phyloP scores from a whole-genome alignment of 2,113 vertebrate species.

The Mus musculus region DNA sequence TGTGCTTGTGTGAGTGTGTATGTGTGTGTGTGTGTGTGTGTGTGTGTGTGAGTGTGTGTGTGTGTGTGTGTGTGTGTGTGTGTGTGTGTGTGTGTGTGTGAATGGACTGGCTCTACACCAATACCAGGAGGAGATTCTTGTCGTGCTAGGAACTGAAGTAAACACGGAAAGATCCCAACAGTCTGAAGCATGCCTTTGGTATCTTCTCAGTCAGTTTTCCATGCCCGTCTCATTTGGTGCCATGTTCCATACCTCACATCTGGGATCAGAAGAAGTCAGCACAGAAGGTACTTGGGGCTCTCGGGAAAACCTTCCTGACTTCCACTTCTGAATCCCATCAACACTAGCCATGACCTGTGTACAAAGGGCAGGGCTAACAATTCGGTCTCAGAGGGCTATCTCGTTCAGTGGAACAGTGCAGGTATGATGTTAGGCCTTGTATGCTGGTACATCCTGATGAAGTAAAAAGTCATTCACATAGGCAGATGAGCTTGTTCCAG shows the following conservation, averaged over 20 bases:
- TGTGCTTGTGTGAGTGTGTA: too few relatives aligned
- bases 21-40: not conserved
- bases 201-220: not conserved
- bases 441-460: not conserved
- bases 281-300: not conserved
- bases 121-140: not conserved
- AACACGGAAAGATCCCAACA: not conserved
- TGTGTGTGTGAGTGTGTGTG: not conserved
- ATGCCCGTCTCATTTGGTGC: not conserved
- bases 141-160: not conserved
- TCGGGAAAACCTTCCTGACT: not conserved
- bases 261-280: not conserved
- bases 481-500: rapidly evolving
- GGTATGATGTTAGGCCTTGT: not conserved
- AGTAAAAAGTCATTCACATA: too few relatives aligned
- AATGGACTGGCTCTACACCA: not conserved
- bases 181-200: not conserved
- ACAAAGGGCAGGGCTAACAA: not conserved
- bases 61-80: not conserved
- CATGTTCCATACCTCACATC: not conserved
- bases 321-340: not conserved
- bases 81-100: not conserved
- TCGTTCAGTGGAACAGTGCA: not conserved
- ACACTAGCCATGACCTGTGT: not conserved
- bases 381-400: not conserved